Evolutionary conservation across 2,797 vertebrate species (phyloP).

Genomic region (Chelon auratus): DNA sequence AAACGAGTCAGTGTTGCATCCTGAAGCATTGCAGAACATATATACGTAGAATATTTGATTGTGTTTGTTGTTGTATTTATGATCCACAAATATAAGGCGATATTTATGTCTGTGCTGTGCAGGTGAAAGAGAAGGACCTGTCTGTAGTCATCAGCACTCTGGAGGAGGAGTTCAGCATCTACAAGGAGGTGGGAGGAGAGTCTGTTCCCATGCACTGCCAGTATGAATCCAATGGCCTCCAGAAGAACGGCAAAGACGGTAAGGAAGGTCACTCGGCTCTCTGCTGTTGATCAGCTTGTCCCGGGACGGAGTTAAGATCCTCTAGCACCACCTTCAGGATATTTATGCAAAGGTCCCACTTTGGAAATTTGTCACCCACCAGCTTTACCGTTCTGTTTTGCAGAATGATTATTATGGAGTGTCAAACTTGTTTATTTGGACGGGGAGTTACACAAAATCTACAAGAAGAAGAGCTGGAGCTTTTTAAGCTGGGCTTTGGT

Average conservation of each 20-base stretch:
- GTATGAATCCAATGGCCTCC: constrained; percentile 86
- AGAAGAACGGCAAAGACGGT: constrained; percentile 89
- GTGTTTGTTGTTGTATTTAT: too few relatives aligned
- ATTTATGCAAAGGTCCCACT: not conserved
- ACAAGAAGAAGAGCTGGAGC: too few relatives aligned
- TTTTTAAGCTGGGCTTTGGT: too few relatives aligned
- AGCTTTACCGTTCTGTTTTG: not conserved
- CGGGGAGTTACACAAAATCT: too few relatives aligned
- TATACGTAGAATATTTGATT: too few relatives aligned
- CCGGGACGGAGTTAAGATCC: constrained; percentile 1
- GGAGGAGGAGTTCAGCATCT: constrained; percentile 93
- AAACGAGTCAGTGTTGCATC: not conserved
- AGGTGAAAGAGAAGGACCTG: constrained; percentile 95
- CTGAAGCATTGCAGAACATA: not conserved
- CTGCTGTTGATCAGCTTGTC: not conserved
- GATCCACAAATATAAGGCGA: too few relatives aligned
- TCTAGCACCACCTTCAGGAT: constrained; percentile 41
- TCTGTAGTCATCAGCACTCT: constrained; percentile 91
- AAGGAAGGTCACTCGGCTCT: constrained; percentile 1
- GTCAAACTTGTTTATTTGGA: too few relatives aligned
- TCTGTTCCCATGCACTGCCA: constrained; percentile 83
- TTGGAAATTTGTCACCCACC: too few relatives aligned
- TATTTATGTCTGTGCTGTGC: not conserved
- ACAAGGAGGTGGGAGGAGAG: constrained; percentile 91
- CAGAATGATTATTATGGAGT: too few relatives aligned